Percentiles rank a stretch among this genome's conserved stretches.
Evolutionary conservation across 2,797 vertebrate genomes (phyloP).

Genomic region (Bovichtus variegatus): DNA sequence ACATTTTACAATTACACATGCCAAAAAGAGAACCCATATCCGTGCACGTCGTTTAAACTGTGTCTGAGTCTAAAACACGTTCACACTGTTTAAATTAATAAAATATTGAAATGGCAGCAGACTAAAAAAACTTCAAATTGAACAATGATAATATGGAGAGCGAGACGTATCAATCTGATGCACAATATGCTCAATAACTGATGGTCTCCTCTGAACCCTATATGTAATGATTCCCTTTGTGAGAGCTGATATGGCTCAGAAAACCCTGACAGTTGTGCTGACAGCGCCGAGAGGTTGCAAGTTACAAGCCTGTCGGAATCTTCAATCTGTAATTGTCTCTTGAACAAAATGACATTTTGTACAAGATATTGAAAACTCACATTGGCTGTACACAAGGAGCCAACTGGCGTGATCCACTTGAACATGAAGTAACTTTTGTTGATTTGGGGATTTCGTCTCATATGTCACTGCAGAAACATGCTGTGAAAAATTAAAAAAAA

Average conservation of each 20-base stretch:
- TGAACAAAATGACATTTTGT: conserved; percentile 15
- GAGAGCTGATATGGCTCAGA: conserved; percentile 7
- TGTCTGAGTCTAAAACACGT: background rate
- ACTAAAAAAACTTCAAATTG: background rate
- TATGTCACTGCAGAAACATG: background rate
- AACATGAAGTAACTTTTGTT: background rate
- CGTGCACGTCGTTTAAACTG: background rate
- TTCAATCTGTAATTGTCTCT: conserved; percentile 18
- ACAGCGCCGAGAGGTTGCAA: conserved; percentile 6
- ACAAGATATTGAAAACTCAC: background rate
- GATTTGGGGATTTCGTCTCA: background rate
- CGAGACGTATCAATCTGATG: background rate
- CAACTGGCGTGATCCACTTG: background rate
- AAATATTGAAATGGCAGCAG: background rate
- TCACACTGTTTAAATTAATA: background rate
- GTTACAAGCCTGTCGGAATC: conserved; percentile 11
- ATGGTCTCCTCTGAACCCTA: conserved; percentile 9
- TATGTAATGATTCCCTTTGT: background rate
- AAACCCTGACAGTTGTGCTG: conserved; percentile 4
- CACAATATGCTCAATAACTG: background rate
- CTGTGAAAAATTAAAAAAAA: background rate
- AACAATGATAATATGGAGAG: background rate
- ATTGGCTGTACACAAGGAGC: background rate
- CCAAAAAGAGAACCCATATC: background rate
- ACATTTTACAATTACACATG: background rate